phyloP scores from a whole-genome alignment of 2,797 vertebrate genomes.

The Phalanger gymnotis region DNA sequence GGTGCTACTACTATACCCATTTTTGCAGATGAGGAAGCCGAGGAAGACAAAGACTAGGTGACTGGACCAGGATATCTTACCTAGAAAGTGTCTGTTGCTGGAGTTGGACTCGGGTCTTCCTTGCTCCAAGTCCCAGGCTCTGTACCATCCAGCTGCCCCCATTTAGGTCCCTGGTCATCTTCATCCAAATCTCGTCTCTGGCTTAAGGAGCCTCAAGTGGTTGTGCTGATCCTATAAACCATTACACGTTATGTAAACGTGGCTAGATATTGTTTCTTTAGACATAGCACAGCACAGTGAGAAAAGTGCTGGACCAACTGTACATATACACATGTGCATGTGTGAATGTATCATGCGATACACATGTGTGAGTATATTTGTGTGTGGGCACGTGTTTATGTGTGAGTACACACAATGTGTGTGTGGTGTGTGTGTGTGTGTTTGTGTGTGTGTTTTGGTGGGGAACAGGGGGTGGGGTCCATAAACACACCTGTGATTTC shows the following conservation, averaged over 20 bases:
- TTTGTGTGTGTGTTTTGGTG: not conserved
- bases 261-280: not conserved
- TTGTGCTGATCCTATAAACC: not conserved
- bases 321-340: too few species aligned
- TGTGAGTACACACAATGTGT: not conserved
- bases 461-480: not conserved
- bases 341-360: not conserved
- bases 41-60: not conserved
- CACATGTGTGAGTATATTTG: not conserved
- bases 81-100: not conserved
- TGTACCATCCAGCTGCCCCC: not conserved
- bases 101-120: not conserved
- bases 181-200: not conserved
- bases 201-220: not conserved
- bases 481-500: not conserved
- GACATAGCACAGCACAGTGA: not conserved
- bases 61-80: not conserved
- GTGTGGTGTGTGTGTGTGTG: not conserved
- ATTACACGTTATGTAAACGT: not conserved
- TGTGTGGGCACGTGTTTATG: not conserved
- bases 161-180: not conserved
- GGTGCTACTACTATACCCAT: not conserved
- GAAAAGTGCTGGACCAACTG: not conserved
- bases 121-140: too few species aligned
- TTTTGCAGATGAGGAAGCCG: not conserved